Conservation (phyloP, 2,888 invertebrate genomes). For the Thecophora atra region DNA sequence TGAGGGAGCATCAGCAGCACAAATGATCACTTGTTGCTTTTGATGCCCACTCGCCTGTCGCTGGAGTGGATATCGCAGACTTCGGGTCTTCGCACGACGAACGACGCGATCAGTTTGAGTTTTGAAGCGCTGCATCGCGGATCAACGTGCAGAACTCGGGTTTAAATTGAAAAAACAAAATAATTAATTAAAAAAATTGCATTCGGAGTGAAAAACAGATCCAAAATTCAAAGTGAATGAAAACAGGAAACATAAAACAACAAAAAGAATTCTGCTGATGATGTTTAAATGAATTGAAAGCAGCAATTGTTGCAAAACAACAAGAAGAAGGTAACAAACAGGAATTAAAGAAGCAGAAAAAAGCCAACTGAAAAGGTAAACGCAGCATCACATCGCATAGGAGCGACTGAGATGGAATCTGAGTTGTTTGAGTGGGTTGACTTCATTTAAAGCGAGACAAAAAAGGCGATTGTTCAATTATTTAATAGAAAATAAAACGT, state of each 20-base stretch:
- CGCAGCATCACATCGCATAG: too few relatives aligned
- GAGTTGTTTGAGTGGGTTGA: too few relatives aligned
- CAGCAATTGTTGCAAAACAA: constrained; percentile 8
- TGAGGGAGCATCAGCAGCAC: constrained; percentile 21
- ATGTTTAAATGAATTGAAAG: neutral
- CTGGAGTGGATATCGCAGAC: neutral
- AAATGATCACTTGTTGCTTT: constrained; percentile 29
- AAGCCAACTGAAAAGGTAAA: too few relatives aligned
- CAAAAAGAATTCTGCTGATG: constrained; percentile 9
- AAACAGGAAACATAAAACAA: neutral
- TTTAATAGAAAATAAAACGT: too few relatives aligned
- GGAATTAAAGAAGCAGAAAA: too few relatives aligned
- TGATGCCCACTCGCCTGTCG: neutral
- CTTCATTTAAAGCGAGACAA: too few relatives aligned
- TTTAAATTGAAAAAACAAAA: neutral
- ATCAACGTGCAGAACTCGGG: constrained; percentile 14
- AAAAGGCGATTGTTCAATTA: too few relatives aligned
- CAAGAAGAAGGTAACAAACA: neutral
- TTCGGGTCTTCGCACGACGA: constrained; percentile 37
- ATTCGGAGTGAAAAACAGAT: neutral
- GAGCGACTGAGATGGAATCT: too few relatives aligned
- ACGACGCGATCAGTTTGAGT: constrained; percentile 46
- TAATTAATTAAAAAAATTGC: neutral
- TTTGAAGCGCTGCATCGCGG: constrained; percentile 52
- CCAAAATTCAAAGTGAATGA: neutral